A percentile compares a stretch with the other conserved stretches of the same genome.
These are phyloP conservation scores for Agrilus biguttatus DNA, from an alignment of 2,888 invertebrate genomes.

Conservation along the genomic window DNA sequence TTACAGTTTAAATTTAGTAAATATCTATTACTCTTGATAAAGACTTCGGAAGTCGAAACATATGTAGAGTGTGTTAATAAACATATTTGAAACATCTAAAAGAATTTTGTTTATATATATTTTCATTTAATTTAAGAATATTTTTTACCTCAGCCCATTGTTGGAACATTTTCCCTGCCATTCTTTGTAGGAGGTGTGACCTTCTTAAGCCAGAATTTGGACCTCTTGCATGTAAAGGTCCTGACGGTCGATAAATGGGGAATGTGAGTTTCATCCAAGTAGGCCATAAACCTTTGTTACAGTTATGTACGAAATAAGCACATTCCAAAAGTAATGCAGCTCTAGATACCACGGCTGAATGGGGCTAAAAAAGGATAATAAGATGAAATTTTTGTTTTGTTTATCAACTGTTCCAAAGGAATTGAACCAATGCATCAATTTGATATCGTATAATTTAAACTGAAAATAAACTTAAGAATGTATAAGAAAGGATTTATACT, in stretches of 20 bases:
- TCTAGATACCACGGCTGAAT: slow-evolving; percentile 85
- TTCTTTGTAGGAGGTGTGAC: slow-evolving; percentile 63
- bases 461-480: too few relatives aligned
- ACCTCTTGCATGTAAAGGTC: slow-evolving; percentile 39
- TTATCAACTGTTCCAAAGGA: too few relatives aligned
- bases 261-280: slow-evolving; percentile 88
- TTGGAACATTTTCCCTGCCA: slow-evolving; percentile 94
- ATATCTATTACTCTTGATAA: too few relatives aligned
- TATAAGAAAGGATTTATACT: too few relatives aligned
- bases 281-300: slow-evolving; percentile 98
- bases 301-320: slow-evolving; percentile 91
- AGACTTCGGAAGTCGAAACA: too few relatives aligned
- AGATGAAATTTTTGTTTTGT: slow-evolving; percentile 2
- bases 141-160: slow-evolving; percentile 79
- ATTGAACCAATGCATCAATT: too few relatives aligned
- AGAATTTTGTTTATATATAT: too few relatives aligned
- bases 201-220: slow-evolving; percentile 32
- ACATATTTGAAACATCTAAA: too few relatives aligned
- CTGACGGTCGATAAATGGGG: slow-evolving; percentile 58
- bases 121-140: neutral
- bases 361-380: slow-evolving; percentile 45
- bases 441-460: too few relatives aligned
- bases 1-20: too few relatives aligned
- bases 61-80: too few relatives aligned
- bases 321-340: slow-evolving; percentile 90